Evolutionary conservation across 2,888 invertebrate genomes (phyloP), one percentile per base, ranked within the genome.

Genomic region (Drosophila seclusa): DNA sequence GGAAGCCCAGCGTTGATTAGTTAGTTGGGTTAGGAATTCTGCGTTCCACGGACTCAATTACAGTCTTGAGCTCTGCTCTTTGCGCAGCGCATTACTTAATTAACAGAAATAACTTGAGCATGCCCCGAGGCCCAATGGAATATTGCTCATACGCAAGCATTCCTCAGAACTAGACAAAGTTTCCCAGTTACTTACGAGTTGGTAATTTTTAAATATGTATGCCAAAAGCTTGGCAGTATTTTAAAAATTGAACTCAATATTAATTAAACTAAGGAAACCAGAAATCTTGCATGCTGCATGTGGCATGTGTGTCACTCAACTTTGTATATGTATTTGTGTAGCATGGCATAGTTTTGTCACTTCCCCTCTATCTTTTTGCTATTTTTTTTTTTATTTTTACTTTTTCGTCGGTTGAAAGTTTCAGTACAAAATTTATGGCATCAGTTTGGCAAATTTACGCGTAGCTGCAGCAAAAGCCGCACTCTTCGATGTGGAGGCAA

Each of bases 361-460:
- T 38, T 38, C 13, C 38, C 1, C 13, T n/a, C 13, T 11, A 6
- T 18, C 53, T 67, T 67, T 38, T 45, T 21, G 1, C 18, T 8
- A 45, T 27, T 21, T 24, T 13, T 21, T 21, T 6, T 31, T 61
- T 11, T 21, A 45, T 27, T 55, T 31, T 24, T 29, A 10, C 13
- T 55, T 49, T 53, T 63, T 65, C 58, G 49, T 69, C 52, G 31
- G 29, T 36, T 32, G 58, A 54, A 77, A 70, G 60, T 72, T 73
- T 68, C 54, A 21, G 50, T 53, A n/a, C 13, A 11, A 58, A 83
- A 88, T 87, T 86, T 87, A 87, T 86, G 76, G 72, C 62, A 52
- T 61, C 73, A 82, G 75, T 82, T 88, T 82, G 78, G 73, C 62
- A 83, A 87, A 83, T 83, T 87, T 87, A 80, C 83, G 82, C 80